phyloP scores from a whole-genome alignment of 2,888 invertebrate species.

The Tipula lateralis region DNA sequence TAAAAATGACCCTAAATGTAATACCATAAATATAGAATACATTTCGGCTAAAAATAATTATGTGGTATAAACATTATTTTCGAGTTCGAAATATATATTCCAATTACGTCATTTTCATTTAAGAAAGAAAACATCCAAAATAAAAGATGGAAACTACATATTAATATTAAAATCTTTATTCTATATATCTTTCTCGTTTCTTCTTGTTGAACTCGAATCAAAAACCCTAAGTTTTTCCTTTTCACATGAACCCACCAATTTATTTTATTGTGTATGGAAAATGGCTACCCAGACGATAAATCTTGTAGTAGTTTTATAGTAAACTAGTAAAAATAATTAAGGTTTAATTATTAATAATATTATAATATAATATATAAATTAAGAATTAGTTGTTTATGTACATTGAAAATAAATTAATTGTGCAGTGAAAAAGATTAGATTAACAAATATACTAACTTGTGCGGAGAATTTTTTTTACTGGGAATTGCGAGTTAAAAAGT shows the following conservation, averaged over 20 bases:
- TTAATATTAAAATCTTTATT: neutral
- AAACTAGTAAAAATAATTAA: neutral
- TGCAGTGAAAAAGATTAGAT: neutral
- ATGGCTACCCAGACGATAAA: slow-evolving; percentile 20
- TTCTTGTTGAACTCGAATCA: neutral
- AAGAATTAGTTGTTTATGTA: neutral
- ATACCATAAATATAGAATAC: neutral
- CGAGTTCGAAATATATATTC: neutral
- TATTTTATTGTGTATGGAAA: neutral
- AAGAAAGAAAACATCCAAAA: neutral
- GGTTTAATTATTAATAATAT: neutral
- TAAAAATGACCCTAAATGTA: neutral
- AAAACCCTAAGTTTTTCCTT: neutral
- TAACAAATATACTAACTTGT: neutral
- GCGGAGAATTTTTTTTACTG: neutral
- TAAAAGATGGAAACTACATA: neutral
- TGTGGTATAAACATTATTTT: neutral
- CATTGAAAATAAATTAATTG: neutral
- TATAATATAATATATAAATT: neutral
- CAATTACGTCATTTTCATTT: neutral
- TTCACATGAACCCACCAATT: neutral
- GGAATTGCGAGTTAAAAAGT: neutral
- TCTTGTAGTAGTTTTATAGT: slow-evolving; percentile 25
- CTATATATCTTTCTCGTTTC: neutral
- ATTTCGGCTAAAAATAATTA: neutral